Evolutionary conservation across 2,113 vertebrate species (phyloP).

Genomic region (Charadrius vociferus): DNA sequence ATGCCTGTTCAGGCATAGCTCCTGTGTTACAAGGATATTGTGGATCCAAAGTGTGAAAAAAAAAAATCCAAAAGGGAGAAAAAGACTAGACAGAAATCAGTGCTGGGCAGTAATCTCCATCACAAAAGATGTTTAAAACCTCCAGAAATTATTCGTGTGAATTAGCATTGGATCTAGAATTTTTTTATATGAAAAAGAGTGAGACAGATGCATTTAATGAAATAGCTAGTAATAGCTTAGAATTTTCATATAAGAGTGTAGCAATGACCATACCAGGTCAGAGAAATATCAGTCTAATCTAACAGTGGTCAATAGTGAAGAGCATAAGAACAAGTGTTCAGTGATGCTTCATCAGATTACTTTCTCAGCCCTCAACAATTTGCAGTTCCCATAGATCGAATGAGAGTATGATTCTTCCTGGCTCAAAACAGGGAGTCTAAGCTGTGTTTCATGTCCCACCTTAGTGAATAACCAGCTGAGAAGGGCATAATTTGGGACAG

Average conservation of each 20-base stretch:
- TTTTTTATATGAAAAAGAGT: not conserved
- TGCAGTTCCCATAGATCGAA: not conserved
- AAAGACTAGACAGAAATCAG: not conserved
- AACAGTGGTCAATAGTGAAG: not conserved
- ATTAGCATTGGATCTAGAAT: rapidly evolving
- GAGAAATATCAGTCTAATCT: not conserved
- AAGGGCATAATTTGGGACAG: not conserved
- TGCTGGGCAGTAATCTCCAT: not conserved
- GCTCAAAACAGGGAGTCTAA: not conserved
- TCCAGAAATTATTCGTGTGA: not conserved
- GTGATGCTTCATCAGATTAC: not conserved
- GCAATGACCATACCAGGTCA: not conserved
- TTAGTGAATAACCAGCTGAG: not conserved
- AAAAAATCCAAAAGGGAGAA: rapidly evolving
- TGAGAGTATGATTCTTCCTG: not conserved
- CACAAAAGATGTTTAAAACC: not conserved
- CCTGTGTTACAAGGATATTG: not conserved
- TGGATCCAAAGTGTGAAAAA: not conserved
- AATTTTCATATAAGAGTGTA: not conserved
- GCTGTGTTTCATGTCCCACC: not conserved
- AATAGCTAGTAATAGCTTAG: not conserved
- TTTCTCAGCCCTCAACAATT: not conserved
- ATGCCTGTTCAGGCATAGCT: not conserved
- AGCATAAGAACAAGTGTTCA: not conserved
- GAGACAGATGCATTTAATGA: not conserved